Evolutionary conservation across 2,888 invertebrate genomes (phyloP).

Genomic region (Tipula unca): DNA sequence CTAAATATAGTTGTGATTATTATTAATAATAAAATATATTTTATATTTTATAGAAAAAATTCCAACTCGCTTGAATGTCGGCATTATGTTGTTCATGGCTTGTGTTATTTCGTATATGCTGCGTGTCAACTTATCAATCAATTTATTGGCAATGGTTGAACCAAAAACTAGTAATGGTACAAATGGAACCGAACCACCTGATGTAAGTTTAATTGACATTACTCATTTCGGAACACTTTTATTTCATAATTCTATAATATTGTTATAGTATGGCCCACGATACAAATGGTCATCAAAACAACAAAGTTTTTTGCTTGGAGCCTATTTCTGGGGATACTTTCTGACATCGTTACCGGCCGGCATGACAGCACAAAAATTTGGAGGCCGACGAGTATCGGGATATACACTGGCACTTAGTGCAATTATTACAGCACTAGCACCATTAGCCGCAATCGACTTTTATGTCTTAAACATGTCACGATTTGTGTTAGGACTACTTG

Average conservation of each 20-base stretch:
- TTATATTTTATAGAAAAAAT: conserved; percentile 38
- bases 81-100: conserved; percentile 62
- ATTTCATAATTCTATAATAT: no score
- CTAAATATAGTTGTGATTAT: no score
- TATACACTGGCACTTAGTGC: conserved; percentile 45
- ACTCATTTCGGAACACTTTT: no score
- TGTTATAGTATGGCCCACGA: conserved; percentile 42
- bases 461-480: conserved; percentile 49
- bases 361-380: conserved; percentile 54
- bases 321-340: conserved; percentile 63
- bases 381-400: conserved; percentile 54
- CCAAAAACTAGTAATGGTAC: conserved; percentile 33
- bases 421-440: conserved; percentile 51
- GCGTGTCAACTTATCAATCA: conserved; percentile 66
- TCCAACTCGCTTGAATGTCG: conserved; percentile 48
- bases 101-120: conserved; percentile 67
- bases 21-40: not conserved
- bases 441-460: conserved; percentile 49
- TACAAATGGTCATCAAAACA: conserved; percentile 52
- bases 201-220: conserved; percentile 36
- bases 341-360: conserved; percentile 57
- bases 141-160: conserved; percentile 62
- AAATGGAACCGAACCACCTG: conserved; percentile 26
- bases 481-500: conserved; percentile 53
- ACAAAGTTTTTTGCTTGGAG: conserved; percentile 55